Conservation (phyloP, 2,797 vertebrate genomes). For the Chiloscyllium punctatum region DNA sequence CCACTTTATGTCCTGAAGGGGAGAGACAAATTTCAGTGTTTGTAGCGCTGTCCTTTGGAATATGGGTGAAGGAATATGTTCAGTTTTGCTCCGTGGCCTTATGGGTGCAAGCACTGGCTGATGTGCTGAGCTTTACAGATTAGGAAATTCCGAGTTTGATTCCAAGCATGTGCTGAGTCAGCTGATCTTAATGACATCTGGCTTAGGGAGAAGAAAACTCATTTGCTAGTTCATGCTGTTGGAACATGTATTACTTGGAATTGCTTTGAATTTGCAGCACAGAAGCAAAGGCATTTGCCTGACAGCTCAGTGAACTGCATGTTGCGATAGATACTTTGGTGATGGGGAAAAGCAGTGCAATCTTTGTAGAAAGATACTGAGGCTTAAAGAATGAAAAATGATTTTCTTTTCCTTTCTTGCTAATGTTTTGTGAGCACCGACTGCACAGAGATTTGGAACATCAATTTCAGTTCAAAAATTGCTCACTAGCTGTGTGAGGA, state of each 20-base stretch:
- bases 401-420: not conserved
- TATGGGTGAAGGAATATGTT: not conserved
- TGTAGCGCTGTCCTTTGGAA: not conserved
- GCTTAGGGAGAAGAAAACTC: not conserved
- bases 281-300: not conserved
- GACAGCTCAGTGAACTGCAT: not conserved
- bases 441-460: not conserved
- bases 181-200: not conserved
- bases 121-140: not conserved
- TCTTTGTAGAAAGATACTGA: not conserved
- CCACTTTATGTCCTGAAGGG: not conserved
- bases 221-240: not conserved
- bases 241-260: not conserved
- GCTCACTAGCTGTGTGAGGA: not conserved
- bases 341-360: not conserved
- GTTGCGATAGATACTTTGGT: not conserved
- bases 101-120: not conserved
- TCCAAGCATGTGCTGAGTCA: not conserved
- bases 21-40: not conserved
- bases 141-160: not conserved
- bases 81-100: not conserved
- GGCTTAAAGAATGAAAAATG: not conserved
- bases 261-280: not conserved
- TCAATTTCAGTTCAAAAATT: not conserved
- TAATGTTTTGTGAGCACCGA: not conserved